phyloP scores from a whole-genome alignment of 2,888 invertebrate species.

The Pseudoips prasinana region DNA sequence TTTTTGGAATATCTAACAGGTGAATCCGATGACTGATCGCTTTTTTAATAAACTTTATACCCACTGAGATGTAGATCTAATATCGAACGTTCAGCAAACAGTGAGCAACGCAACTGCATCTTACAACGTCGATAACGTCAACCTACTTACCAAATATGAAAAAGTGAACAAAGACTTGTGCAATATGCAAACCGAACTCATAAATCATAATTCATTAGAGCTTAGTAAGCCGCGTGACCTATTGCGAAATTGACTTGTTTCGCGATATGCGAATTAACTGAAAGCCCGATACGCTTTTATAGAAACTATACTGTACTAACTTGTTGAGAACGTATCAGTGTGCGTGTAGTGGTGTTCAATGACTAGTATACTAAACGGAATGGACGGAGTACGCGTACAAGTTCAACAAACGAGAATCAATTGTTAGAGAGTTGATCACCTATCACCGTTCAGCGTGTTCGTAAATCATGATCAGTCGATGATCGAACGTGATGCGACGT shows the following conservation, averaged over 20 bases:
- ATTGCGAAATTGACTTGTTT: constrained; percentile 46
- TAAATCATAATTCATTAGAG: constrained; percentile 66
- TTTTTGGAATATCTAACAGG: constrained; percentile 33
- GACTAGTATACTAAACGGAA: no score
- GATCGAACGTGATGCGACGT: constrained; percentile 73
- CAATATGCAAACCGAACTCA: constrained; percentile 42
- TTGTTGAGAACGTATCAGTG: constrained; percentile 25
- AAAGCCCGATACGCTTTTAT: constrained; percentile 20
- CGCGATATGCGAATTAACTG: constrained; percentile 28
- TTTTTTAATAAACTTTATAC: constrained; percentile 6
- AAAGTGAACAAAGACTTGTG: constrained; percentile 47
- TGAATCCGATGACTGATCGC: constrained; percentile 33
- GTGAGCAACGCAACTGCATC: constrained; percentile 13
- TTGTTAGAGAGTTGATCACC: constrained; percentile 67
- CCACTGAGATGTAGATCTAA: neutral
- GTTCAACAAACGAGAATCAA: constrained; percentile 69
- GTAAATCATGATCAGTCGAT: constrained; percentile 79
- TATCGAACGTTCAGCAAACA: neutral
- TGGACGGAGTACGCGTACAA: constrained; percentile 34
- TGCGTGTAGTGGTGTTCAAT: no score
- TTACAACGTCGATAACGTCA: constrained; percentile 30
- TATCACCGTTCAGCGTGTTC: constrained; percentile 71
- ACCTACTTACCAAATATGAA: constrained; percentile 46
- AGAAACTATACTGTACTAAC: constrained; percentile 28
- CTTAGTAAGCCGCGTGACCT: constrained; percentile 51